Conservation (phyloP, 2,797 vertebrate genomes). For the Galago senegalensis region DNA sequence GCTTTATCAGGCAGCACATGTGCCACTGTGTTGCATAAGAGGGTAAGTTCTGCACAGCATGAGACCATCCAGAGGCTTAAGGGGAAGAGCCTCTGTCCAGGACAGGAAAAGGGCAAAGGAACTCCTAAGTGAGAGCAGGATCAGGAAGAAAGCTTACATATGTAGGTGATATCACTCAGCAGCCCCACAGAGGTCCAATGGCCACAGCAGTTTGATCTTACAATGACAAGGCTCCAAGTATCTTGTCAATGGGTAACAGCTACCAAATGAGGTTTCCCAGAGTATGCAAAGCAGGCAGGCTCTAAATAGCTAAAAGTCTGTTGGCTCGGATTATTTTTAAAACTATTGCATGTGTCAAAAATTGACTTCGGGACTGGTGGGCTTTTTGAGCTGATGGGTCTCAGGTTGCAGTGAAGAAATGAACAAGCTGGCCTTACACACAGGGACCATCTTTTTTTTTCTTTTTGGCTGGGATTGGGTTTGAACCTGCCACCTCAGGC, state of each 20-base stretch:
- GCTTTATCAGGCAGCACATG: neutral
- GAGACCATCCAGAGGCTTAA: neutral
- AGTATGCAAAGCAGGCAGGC: neutral
- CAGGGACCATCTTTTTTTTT: neutral
- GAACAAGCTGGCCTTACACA: neutral
- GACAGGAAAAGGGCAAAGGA: neutral
- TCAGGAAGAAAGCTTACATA: neutral
- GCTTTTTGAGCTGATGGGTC: neutral
- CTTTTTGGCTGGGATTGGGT: too few relatives aligned
- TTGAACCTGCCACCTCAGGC: too few relatives aligned
- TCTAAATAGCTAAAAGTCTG: conserved; percentile 22
- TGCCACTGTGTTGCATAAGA: neutral
- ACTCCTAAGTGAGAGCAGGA: neutral
- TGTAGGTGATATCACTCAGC: neutral
- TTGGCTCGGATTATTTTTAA: conserved; percentile 46
- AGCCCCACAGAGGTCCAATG: neutral
- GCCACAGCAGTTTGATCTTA: neutral
- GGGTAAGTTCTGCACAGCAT: neutral
- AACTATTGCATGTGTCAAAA: neutral
- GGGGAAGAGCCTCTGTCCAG: neutral
- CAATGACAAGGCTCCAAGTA: neutral
- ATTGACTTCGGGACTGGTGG: neutral
- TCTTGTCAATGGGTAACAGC: neutral
- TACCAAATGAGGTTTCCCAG: neutral
- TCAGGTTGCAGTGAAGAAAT: conserved; percentile 9